Base-by-base conservation (phyloP, 2,797 vertebrate genomes). In the Atherinosoma microstoma region DNA sequence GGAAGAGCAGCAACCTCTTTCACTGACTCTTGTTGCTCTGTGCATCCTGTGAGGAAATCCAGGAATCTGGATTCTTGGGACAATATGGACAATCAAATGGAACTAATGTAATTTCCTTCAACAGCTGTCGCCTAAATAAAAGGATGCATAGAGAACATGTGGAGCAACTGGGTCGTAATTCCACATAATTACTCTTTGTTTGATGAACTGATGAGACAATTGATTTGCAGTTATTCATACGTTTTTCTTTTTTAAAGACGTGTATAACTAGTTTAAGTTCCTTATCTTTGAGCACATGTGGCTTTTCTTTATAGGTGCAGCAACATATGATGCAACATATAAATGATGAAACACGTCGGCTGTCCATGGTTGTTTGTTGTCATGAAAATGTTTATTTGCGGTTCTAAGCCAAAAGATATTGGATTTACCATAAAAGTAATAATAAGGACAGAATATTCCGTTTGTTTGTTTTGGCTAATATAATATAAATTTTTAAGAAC, bases 11-110 rank as follows among this genome's bases (percentile, higher is more conserved):
- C 72, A 51, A 62, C 77, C 73, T 83, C 77, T 79, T 83, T 80
- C 54, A n/a, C 40, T 16, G 58, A 58, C 59, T 67, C 78, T 54
- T 4, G 47, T 51, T 45, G 68, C 72, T 70, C 74, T 45, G 64
- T 70, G 69, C 80, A 90, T 92, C 90, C 91, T 88, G 84, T 84
- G 86, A 87, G 88, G 85, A 90, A 84, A 89, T 89, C 78, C 85
- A 90, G 85, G 78, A 88, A 86, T 86, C 74, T 76, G 75, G 58
- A 81, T 73, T 54, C 62, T 78, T 73, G 45, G 6, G 32, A 80
- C 80, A 84, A 78, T 73, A 79, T 62, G 67, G 70, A 84, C 45
- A 59, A 87, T 87, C 67, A 59, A 76, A 79, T 75, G 51, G 47
- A 61, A 72, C 13, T 0, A 65, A 70, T 76, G 73, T 74, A 24